phyloP scores from a whole-genome alignment of 2,113 vertebrate species.

The Cichladusa arquata region DNA sequence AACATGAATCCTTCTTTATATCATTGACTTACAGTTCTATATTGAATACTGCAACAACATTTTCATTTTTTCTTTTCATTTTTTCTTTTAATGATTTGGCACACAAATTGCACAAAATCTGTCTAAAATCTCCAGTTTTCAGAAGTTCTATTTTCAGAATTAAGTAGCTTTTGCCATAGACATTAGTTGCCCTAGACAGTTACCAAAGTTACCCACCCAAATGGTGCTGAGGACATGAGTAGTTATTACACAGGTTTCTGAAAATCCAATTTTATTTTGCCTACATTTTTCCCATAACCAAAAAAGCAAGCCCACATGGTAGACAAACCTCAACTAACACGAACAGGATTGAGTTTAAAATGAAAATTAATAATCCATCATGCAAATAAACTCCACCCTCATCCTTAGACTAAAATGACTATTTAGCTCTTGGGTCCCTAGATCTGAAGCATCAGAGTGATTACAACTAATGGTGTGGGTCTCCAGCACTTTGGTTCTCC shows the following conservation, averaged over 20 bases:
- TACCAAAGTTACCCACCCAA: neutral
- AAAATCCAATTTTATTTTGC: neutral
- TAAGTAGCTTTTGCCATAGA: neutral
- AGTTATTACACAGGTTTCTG: neutral
- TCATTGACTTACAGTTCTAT: neutral
- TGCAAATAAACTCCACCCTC: neutral
- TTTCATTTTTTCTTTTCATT: neutral
- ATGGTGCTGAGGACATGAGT: neutral
- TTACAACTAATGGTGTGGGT: neutral
- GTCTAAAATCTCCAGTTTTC: slow-evolving; percentile 6
- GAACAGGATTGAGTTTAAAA: neutral
- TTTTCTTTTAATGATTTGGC: neutral
- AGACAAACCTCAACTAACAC: neutral
- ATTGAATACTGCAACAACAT: neutral
- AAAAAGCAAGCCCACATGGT: accelerated
- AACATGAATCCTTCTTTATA: neutral
- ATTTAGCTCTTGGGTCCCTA: neutral
- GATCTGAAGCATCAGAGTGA: neutral
- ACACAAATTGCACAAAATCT: neutral
- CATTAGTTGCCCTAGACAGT: neutral
- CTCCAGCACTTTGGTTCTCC: neutral
- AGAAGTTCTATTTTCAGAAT: neutral
- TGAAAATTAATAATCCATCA: neutral
- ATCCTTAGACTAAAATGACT: neutral
- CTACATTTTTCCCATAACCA: neutral